A percentile compares a stretch with the other conserved stretches of the same genome.
These are phyloP conservation scores for Pollenia amentaria DNA, from an alignment of 2,888 invertebrate species.

Conservation along the genomic window DNA sequence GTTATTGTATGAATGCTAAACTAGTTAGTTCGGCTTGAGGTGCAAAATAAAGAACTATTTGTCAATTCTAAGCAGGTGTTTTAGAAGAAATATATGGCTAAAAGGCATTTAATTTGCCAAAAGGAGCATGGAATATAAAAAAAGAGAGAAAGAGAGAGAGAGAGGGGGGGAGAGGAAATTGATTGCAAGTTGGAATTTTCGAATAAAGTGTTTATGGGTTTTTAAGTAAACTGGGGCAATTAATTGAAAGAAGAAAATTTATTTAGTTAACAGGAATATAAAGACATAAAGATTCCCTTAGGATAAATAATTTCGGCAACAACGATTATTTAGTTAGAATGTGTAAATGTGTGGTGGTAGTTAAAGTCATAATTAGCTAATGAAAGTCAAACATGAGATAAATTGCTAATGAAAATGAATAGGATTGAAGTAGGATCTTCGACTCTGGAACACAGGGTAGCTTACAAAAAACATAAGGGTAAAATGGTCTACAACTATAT, in stretches of 20 bases:
- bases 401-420: neutral
- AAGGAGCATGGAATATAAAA: neutral
- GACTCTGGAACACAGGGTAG: no score
- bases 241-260: conserved; percentile 22
- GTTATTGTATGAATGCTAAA: conserved; percentile 41
- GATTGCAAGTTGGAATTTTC: neutral
- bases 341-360: neutral
- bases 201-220: conserved; percentile 1
- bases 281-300: neutral
- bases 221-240: neutral
- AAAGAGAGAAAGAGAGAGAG: neutral
- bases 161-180: neutral
- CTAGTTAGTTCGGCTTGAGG: conserved; percentile 30
- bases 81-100: conserved; percentile 37
- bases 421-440: no score
- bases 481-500: no score
- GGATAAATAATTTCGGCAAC: neutral
- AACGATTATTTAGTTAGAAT: neutral
- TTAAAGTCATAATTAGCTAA: conserved; percentile 22
- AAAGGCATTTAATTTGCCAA: conserved; percentile 55
- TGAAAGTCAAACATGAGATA: neutral
- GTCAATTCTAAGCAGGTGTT: conserved; percentile 70
- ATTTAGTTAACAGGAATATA: neutral
- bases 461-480: no score
- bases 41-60: conserved; percentile 59